phyloP scores from a whole-genome alignment of 2,797 vertebrate species.

The Enteromius viviparus region DNA sequence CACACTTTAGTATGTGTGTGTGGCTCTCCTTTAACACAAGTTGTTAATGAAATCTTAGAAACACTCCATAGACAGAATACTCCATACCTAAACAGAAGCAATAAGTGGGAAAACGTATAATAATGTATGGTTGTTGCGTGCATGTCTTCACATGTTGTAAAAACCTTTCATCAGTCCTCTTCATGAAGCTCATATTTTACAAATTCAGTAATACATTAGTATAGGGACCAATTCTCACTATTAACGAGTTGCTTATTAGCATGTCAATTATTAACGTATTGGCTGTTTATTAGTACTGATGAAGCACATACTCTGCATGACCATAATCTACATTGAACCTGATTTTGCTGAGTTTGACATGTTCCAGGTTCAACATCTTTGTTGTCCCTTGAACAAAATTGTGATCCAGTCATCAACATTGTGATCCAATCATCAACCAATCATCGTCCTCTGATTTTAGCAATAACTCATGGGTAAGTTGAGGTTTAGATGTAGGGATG shows the following conservation, averaged over 20 bases:
- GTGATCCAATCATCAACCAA: too few relatives aligned
- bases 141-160: not conserved
- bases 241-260: not conserved
- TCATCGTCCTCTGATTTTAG: too few relatives aligned
- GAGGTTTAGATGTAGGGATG: too few relatives aligned
- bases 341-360: too few relatives aligned
- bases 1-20: slow-evolving; percentile 8
- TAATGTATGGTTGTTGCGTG: not conserved
- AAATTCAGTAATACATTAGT: not conserved
- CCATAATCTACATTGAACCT: not conserved
- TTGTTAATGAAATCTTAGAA: not conserved
- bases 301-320: not conserved
- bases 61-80: not conserved
- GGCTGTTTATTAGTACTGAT: not conserved
- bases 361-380: too few relatives aligned
- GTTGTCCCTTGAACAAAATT: too few relatives aligned
- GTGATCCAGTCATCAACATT: too few relatives aligned
- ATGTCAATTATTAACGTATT: not conserved
- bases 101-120: not conserved
- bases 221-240: not conserved
- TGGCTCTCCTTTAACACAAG: not conserved
- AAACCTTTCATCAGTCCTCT: not conserved
- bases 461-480: too few relatives aligned
- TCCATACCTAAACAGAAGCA: not conserved
- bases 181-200: not conserved